Evolutionary conservation across 2,113 vertebrate species (phyloP).

Genomic region (Chlamydotis undulata): DNA sequence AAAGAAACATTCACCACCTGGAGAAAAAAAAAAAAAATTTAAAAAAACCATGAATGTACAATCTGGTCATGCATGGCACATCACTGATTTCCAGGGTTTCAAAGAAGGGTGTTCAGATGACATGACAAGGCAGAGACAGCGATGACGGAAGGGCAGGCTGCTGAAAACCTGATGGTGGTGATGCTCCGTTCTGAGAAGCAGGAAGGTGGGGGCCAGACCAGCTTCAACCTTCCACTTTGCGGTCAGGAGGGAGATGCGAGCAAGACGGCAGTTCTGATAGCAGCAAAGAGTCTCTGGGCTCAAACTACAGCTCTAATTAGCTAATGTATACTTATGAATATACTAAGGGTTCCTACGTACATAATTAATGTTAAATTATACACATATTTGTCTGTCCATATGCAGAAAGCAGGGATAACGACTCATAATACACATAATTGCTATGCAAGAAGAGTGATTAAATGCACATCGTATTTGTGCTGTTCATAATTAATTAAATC

Average conservation of each 20-base stretch:
- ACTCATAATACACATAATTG: background rate
- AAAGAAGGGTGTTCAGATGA: background rate
- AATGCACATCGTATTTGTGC: background rate
- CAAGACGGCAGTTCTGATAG: background rate
- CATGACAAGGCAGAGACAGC: background rate
- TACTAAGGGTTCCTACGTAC: background rate
- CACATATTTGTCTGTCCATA: background rate
- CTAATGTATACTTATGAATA: background rate
- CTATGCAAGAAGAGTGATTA: background rate
- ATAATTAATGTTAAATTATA: slow-evolving; percentile 4
- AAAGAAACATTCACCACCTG: background rate
- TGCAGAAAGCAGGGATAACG: background rate
- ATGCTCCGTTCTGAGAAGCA: rapidly evolving
- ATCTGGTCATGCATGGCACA: background rate
- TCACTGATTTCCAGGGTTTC: background rate
- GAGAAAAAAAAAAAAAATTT: background rate
- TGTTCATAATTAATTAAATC: slow-evolving; percentile 46
- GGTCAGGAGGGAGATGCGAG: rapidly evolving
- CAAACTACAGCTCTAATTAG: background rate
- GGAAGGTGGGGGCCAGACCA: background rate
- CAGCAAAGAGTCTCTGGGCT: background rate
- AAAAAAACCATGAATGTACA: background rate
- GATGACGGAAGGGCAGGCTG: background rate
- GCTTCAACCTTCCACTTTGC: background rate
- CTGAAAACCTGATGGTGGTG: background rate